Conservation (phyloP, 1,140 invertebrate genomes). For the Macrocentrus cingulum region DNA sequence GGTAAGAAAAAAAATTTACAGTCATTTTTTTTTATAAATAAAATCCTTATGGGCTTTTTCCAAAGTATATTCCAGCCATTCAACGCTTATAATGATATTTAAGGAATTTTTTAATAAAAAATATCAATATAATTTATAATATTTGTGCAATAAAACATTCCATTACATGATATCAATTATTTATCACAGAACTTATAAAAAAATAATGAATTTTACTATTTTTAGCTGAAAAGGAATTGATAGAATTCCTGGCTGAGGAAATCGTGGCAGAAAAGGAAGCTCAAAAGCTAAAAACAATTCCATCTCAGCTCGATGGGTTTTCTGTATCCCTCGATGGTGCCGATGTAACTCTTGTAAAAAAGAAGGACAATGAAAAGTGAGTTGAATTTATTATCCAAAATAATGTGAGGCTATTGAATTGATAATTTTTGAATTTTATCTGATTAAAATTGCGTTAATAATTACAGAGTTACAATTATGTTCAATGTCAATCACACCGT, state of each 20-base stretch:
- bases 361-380: conserved; percentile 73
- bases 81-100: too few relatives aligned
- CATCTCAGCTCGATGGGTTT: conserved; percentile 78
- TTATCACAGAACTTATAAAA: too few relatives aligned
- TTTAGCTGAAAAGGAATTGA: conserved; percentile 80
- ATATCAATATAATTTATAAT: too few relatives aligned
- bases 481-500: conserved; percentile 92
- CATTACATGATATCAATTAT: conserved; percentile 1
- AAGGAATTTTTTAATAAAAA: too few relatives aligned
- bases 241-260: conserved; percentile 86
- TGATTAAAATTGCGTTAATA: conserved; percentile 22
- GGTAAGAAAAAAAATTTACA: conserved; percentile 61
- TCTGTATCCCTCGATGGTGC: conserved; percentile 73
- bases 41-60: neutral
- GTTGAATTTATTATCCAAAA: too few relatives aligned
- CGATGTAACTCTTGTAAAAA: conserved; percentile 76
- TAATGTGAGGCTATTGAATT: too few relatives aligned
- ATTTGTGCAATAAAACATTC: too few relatives aligned
- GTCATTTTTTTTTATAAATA: conserved; percentile 47
- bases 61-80: neutral
- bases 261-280: conserved; percentile 84
- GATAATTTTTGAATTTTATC: neutral
- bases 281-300: conserved; percentile 73
- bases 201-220: too few relatives aligned
- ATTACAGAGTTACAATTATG: conserved; percentile 69